A percentile compares a stretch with the other conserved stretches of the same genome.
These are phyloP conservation scores for Plotosus lineatus DNA, from an alignment of 2,113 vertebrate species.

Conservation along the genomic window DNA sequence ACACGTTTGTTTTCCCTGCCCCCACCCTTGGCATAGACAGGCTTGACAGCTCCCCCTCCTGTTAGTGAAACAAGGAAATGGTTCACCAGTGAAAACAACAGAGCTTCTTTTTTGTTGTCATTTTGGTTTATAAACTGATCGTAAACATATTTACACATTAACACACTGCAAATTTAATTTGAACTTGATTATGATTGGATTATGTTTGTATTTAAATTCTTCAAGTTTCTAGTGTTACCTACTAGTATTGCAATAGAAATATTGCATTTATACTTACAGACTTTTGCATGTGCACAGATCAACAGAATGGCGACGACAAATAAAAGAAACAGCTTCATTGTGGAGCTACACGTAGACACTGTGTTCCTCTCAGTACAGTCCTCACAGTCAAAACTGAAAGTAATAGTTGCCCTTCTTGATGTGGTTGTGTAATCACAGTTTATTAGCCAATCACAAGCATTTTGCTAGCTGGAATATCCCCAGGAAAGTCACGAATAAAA, in stretches of 20 bases:
- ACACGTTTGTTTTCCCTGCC: too few relatives aligned
- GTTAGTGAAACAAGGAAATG: background rate
- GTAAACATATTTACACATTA: background rate
- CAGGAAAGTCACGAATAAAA: conserved; percentile 40
- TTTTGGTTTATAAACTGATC: background rate
- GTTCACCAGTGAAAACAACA: background rate
- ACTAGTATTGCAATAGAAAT: background rate
- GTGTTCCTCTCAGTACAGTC: background rate
- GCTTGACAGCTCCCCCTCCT: too few relatives aligned
- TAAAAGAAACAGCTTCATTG: conserved; percentile 42
- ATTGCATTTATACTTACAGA: conserved; percentile 41
- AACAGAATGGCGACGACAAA: conserved; percentile 15
- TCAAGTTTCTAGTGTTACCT: background rate
- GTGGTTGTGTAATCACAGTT: background rate
- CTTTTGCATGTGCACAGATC: conserved; percentile 13
- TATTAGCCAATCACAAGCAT: conserved; percentile 48
- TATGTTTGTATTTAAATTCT: background rate
- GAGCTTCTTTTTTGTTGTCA: background rate
- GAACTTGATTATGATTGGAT: too few relatives aligned
- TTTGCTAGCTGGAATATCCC: conserved; percentile 49
- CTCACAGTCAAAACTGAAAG: background rate
- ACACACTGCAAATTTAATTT: background rate
- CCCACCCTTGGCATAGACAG: too few relatives aligned
- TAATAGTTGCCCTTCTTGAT: background rate
- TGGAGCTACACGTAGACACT: background rate